A percentile compares a stretch with the other conserved stretches of the same genome.
These are phyloP conservation scores for Aporophyla lueneburgensis DNA, from an alignment of 2,888 invertebrate species.

Conservation along the genomic window DNA sequence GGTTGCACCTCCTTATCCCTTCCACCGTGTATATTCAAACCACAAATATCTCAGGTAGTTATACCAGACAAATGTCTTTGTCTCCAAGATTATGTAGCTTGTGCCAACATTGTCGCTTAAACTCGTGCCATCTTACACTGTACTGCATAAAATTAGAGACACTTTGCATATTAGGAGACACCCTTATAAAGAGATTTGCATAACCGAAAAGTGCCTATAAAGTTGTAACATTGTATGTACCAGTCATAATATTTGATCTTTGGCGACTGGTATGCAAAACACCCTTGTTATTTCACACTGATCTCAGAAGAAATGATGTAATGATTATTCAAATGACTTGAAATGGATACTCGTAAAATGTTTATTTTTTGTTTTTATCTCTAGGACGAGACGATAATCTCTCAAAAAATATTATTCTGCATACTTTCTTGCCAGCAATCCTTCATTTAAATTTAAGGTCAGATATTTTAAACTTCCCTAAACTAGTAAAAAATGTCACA, in stretches of 20 bases:
- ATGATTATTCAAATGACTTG: conserved; percentile 28
- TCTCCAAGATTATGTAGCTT: conserved; percentile 48
- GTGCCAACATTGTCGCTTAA: conserved; percentile 33
- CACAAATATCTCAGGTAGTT: not conserved
- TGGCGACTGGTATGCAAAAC: conserved; percentile 61
- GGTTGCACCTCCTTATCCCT: too few species aligned
- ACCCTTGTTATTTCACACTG: conserved; percentile 5
- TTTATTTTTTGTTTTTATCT: not conserved
- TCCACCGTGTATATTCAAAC: not conserved
- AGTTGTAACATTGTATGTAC: conserved; percentile 33
- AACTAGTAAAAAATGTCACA: not conserved
- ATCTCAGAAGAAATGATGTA: conserved; percentile 7
- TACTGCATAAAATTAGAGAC: conserved; percentile 69
- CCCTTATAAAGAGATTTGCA: conserved; percentile 53
- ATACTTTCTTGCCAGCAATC: not conserved
- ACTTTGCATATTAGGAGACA: conserved; percentile 68
- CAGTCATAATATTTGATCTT: conserved; percentile 40
- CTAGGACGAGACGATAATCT: not conserved
- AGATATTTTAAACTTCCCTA: not conserved
- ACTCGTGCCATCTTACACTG: conserved; percentile 65
- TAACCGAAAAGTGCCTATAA: conserved; percentile 60
- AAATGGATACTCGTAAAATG: conserved; percentile 17
- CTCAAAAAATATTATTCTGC: not conserved
- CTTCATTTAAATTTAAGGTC: not conserved
- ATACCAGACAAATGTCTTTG: conserved; percentile 24